A percentile compares a stretch with the other conserved stretches of the same genome.
Evolutionary conservation across 2,797 vertebrate species (phyloP).

Genomic region (Dallia pectoralis): DNA sequence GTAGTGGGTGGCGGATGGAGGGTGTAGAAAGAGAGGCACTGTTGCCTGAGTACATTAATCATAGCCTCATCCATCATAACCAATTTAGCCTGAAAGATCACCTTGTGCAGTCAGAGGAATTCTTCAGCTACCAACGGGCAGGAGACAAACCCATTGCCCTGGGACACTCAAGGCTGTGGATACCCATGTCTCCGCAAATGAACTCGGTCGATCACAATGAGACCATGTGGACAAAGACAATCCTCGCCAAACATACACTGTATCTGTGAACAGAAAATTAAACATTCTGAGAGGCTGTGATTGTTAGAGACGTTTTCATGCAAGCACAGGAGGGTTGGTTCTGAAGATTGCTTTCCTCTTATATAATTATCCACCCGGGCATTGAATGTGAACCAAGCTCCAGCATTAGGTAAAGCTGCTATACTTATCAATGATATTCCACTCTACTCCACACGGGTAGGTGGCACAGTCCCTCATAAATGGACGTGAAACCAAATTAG

Average conservation of each 20-base stretch:
- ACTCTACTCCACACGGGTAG: not conserved
- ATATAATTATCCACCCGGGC: not conserved
- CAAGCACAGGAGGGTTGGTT: not conserved
- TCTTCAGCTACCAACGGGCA: conserved; percentile 9
- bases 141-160: not conserved
- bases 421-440: not conserved
- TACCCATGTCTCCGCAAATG: not conserved
- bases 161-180: not conserved
- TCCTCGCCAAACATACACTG: conserved; percentile 1
- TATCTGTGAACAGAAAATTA: not conserved
- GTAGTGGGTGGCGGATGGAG: not conserved
- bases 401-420: not conserved
- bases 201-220: not conserved
- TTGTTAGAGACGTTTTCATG: not conserved
- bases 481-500: not conserved
- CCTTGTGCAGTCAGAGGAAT: conserved; percentile 16
- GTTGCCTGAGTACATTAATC: conserved; percentile 4
- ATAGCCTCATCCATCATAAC: conserved; percentile 31
- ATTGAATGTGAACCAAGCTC: not conserved
- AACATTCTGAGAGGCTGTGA: not conserved
- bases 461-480: not conserved
- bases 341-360: not conserved
- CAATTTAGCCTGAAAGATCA: conserved; percentile 28
- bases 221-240: not conserved
- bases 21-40: not conserved